Percentiles rank a stretch among this genome's conserved stretches.
Evolutionary conservation across 1,140 invertebrate species (phyloP).

Genomic region (Philopotamus ludificatus): DNA sequence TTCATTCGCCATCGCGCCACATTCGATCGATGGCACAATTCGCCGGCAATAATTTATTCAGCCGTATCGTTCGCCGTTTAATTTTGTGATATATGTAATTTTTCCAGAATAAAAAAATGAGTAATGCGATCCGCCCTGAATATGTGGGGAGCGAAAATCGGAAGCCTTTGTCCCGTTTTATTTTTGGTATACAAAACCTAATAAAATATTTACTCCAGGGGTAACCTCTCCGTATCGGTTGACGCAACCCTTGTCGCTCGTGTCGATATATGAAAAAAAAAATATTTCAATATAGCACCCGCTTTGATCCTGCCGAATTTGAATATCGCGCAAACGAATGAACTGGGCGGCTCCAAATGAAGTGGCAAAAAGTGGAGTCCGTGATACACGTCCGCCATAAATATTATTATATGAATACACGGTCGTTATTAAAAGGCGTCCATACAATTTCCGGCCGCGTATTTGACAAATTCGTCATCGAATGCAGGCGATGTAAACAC

Average conservation of each 20-base stretch:
- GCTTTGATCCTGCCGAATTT: not conserved
- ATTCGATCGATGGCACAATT: too few relatives aligned
- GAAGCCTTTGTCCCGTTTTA: not conserved
- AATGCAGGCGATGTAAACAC: not conserved
- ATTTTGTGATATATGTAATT: not conserved
- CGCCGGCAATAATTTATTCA: too few relatives aligned
- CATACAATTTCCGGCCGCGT: not conserved
- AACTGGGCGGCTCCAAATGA: too few relatives aligned
- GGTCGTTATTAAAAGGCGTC: too few relatives aligned
- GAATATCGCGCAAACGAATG: not conserved
- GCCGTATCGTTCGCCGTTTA: not conserved
- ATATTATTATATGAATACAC: too few relatives aligned
- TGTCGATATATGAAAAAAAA: not conserved
- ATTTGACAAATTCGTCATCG: not conserved
- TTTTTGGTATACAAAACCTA: not conserved
- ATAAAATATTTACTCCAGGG: not conserved
- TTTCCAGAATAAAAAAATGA: not conserved
- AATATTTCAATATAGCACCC: not conserved
- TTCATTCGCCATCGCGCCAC: too few relatives aligned
- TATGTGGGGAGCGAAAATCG: not conserved
- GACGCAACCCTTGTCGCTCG: not conserved
- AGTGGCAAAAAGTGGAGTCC: too few relatives aligned
- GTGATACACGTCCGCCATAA: too few relatives aligned
- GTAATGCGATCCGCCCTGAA: not conserved
- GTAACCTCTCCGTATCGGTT: not conserved